Evolutionary conservation across 2,797 vertebrate genomes (phyloP), one percentile per base, ranked within the genome.

Genomic region (Lacerta bilineata): DNA sequence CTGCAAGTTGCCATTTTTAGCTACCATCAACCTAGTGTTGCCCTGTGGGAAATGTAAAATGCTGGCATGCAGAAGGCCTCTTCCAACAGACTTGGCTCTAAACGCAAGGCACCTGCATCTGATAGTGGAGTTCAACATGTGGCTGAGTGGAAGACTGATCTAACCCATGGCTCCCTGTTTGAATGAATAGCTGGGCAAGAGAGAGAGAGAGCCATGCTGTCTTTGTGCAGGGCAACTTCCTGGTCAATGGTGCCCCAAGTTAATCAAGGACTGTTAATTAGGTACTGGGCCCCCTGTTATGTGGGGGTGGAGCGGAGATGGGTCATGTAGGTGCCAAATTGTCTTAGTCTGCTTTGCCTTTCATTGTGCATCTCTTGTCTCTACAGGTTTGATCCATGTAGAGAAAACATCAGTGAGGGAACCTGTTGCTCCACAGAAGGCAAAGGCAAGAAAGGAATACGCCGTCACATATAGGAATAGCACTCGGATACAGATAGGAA

Each of bases 361-460:
- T 80, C 76, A 64, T 4, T 23, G 23, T 43, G 5, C 4, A 15
- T 66, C 20, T 85, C 18, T n/a, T 81, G 2, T 81, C 55, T 29
- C 3, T 36, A 8, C 59, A 89, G 88, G 71, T 81, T 68, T 76
- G 77, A 55, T 41, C 25, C 71, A 41, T 2, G 33, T 25, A 59
- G 76, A 75, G 84, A 82, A 55, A 75, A 39, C n/a, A 18, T n/a
- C 11, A 3, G 33, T 68, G 71, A 80, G 76, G 33, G 61, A 80
- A 41, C 33, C 81, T 1, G 25, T 74, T 39, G 7, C 25, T 23
- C 29, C 5, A 7, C 78, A 69, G 9, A 59, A 41, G 78, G 33
- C 25, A 29, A 75, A 85, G 78, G 3, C 83, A 68, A 59, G 78
- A 39, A 81, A 89, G 81, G 71, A 66, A 46, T 8, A 68, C 68